Evolutionary conservation across 2,888 invertebrate genomes (phyloP), one percentile per base, ranked within the genome.

Genomic region (Sesamia inferens): DNA sequence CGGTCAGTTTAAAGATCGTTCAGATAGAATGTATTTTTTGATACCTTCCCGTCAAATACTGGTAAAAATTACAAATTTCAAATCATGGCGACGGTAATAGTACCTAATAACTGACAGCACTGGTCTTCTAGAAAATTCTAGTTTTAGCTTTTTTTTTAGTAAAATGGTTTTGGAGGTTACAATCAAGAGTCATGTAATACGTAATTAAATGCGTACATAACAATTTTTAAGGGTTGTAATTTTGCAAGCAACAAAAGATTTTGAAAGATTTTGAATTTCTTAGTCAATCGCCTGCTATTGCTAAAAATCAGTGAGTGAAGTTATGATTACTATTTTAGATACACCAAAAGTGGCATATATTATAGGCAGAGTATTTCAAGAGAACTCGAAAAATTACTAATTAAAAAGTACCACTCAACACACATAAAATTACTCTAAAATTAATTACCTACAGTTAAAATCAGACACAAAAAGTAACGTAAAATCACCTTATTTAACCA

Each of bases 401-500:
- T 7, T 16, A 44, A 44, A 57, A 47, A 8, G 5, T 16, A 31
- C 0, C 13, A 0, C 14, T 13, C 1, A 24, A 62, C 24, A n/a
- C 14, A 19, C 14, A 57, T 13, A 39, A 66, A 81, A 75, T 58
- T 39, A 24, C 39, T 47, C 24, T n/a, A 70, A 70, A 66, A 55
- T 68, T 22, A 69, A 58, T 68, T 48, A 55, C 5, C n/a, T 39
- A 13, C 13, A 19, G 31, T 31, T 39, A 57, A 76, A 59, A 68
- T 61, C n/a, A 48, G 14, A 59, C n/a, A 0, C n/a, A 19, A 63
- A 70, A 72, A 62, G 57, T 66, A 57, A 47, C 65, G 73, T 64
- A 66, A 77, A 79, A 85, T 75, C 66, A 64, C 65, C 66, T 63
- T 65, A 68, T 68, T 79, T 77, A 65, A 72, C 39, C 64, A 54